Evolutionary conservation across 2,888 invertebrate genomes (phyloP).

Genomic region (Beris morrisii): DNA sequence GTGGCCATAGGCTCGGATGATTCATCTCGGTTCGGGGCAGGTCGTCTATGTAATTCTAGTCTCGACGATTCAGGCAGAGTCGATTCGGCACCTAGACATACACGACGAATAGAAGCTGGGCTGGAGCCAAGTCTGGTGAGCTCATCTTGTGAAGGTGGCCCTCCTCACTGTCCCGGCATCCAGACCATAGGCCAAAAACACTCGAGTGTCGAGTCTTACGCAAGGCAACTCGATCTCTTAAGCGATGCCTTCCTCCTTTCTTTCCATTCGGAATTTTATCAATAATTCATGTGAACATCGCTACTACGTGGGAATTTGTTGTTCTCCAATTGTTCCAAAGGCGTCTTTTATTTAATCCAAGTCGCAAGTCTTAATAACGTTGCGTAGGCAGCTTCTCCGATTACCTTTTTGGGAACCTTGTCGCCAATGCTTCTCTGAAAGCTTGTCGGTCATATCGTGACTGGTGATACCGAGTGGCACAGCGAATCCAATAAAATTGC

Average conservation of each 20-base stretch:
- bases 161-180: neutral
- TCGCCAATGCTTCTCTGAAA: constrained; percentile 13
- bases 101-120: neutral
- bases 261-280: neutral
- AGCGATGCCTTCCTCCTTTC: neutral
- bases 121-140: constrained; percentile 12
- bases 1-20: constrained; percentile 5
- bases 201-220: constrained; percentile 9
- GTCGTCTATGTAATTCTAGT: neutral
- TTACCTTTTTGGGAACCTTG: constrained; percentile 15
- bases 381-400: constrained; percentile 20
- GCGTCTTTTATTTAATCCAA: no score
- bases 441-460: no score
- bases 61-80: neutral
- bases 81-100: neutral
- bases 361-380: no score
- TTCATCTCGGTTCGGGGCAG: constrained; percentile 5
- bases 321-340: neutral
- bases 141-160: constrained; percentile 11
- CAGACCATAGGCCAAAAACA: neutral
- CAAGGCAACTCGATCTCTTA: neutral
- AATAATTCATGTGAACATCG: neutral
- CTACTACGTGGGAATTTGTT: constrained; percentile 13
- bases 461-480: no score
- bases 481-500: no score